A percentile compares a stretch with the other conserved stretches of the same genome.
Conservation (phyloP, 2,888 invertebrate genomes). For the Cerastoderma edule region DNA sequence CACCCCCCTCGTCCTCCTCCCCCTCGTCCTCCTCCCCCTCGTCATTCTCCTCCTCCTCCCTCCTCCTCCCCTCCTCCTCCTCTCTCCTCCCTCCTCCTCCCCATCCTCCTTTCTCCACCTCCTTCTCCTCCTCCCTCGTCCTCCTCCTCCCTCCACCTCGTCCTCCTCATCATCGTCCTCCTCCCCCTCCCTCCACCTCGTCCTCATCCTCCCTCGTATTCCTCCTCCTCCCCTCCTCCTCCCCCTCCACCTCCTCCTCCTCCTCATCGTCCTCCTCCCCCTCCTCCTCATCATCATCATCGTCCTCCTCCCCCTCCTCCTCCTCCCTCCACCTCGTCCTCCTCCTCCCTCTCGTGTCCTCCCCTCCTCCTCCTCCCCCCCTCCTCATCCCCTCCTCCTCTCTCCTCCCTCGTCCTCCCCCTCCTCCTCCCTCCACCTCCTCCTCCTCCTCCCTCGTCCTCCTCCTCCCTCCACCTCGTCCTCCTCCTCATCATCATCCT, state of each 20-base stretch:
- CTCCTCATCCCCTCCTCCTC: too few relatives aligned
- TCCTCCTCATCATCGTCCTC: background rate
- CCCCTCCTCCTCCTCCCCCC: background rate
- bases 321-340: background rate
- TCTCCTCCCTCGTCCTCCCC: background rate
- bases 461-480: background rate
- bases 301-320: background rate
- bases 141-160: background rate
- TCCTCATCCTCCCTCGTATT: too few relatives aligned
- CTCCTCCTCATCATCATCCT: too few relatives aligned
- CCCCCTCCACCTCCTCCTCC: background rate
- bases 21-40: too few relatives aligned
- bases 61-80: too few relatives aligned
- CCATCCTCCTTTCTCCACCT: too few relatives aligned
- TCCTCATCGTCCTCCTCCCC: too few relatives aligned
- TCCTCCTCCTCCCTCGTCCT: background rate
- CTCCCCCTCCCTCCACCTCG: background rate
- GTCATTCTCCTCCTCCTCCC: too few relatives aligned
- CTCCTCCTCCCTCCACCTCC: background rate
- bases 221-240: constrained; percentile 2
- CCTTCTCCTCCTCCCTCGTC: too few relatives aligned
- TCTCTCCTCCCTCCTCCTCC: too few relatives aligned
- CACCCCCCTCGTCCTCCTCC: too few relatives aligned
- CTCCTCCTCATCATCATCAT: too few relatives aligned
- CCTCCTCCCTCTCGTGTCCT: background rate